A percentile compares a stretch with the other conserved stretches of the same genome.
phyloP scores from a whole-genome alignment of 2,797 vertebrate species.

The Erpetoichthys calabaricus region DNA sequence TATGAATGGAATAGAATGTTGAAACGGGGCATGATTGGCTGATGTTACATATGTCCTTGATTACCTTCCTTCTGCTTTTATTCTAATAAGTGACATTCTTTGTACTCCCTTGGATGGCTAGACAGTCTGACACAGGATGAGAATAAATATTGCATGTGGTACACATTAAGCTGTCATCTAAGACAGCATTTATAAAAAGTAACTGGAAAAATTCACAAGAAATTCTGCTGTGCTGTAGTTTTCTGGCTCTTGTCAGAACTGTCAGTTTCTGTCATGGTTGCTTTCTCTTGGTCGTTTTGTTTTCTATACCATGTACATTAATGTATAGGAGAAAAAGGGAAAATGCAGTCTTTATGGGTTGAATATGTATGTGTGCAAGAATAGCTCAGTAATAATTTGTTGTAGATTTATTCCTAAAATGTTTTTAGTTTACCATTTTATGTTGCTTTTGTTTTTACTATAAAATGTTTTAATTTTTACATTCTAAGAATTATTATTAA shows the following conservation, averaged over 20 bases:
- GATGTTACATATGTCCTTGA: constrained; percentile 99
- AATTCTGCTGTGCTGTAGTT: constrained; percentile 78
- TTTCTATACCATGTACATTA: no score
- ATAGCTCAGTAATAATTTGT: no score
- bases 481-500: no score
- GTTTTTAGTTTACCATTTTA: no score
- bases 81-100: constrained; percentile 99
- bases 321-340: no score
- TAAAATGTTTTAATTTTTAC: no score
- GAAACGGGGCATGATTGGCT: constrained; percentile 85
- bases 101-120: constrained; percentile 95
- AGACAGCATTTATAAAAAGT: constrained; percentile 71
- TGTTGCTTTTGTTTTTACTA: no score
- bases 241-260: constrained; percentile 95
- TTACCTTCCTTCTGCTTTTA: constrained; percentile 99
- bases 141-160: constrained; percentile 99
- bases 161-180: constrained; percentile 99
- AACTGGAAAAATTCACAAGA: constrained; percentile 91
- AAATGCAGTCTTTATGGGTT: no score
- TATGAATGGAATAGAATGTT: constrained; percentile 76
- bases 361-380: no score
- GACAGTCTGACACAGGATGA: constrained; percentile 99
- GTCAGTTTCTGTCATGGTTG: constrained; percentile 92
- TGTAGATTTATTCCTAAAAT: no score
- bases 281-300: neutral